Conservation (phyloP, 1,140 invertebrate genomes). For the Drosophila virilis region DNA sequence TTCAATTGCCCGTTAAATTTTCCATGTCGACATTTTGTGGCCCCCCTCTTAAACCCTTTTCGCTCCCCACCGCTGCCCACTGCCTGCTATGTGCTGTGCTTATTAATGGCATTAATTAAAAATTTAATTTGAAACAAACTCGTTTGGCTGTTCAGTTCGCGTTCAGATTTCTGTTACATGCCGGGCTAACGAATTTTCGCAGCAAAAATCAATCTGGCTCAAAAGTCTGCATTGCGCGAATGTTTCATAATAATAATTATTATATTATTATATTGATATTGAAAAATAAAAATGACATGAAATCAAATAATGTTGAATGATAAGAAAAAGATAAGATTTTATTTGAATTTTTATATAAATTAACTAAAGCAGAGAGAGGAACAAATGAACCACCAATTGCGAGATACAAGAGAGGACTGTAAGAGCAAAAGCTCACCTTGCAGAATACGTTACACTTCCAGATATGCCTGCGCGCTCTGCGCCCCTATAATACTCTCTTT, state of each 20-base stretch:
- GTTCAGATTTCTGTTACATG: conserved; percentile 22
- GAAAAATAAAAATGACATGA: too few relatives aligned
- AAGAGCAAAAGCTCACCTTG: conserved; percentile 38
- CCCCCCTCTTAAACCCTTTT: neutral
- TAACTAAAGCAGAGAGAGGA: too few relatives aligned
- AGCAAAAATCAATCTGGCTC: conserved; percentile 30
- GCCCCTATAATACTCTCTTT: neutral
- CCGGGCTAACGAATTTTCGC: conserved; percentile 9
- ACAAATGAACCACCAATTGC: neutral
- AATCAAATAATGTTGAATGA: too few relatives aligned
- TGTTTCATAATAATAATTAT: conserved; percentile 20
- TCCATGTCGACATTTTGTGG: conserved; percentile 37
- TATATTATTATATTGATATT: neutral
- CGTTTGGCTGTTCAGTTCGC: conserved; percentile 46
- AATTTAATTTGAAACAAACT: conserved; percentile 67
- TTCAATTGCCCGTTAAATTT: conserved; percentile 71
- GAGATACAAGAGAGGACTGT: neutral
- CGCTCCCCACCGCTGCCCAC: neutral
- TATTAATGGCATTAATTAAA: conserved; percentile 76
- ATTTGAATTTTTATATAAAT: too few relatives aligned
- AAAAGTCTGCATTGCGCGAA: too few relatives aligned
- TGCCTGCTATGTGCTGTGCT: conserved; percentile 11
- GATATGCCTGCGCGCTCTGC: conserved; percentile 2
- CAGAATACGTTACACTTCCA: conserved; percentile 71
- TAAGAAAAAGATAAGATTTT: too few relatives aligned